Conservation (phyloP, 2,888 invertebrate genomes). For the Nephrocerus scutellatus region DNA sequence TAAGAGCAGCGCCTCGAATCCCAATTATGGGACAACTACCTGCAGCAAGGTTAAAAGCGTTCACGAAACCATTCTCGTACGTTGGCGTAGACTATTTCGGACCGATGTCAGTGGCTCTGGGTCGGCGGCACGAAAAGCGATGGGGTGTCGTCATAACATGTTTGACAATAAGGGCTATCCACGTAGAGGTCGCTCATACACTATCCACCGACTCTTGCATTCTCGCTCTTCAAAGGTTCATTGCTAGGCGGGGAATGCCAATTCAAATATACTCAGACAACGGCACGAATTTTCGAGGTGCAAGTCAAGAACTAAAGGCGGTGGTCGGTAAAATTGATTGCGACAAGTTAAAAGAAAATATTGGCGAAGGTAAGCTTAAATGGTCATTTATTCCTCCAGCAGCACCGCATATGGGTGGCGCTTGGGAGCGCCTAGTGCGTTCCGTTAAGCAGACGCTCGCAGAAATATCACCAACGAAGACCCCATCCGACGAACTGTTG, state of each 20-base stretch:
- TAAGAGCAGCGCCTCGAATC: conserved; percentile 2
- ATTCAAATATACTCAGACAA: conserved; percentile 18
- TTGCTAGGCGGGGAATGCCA: conserved; percentile 15
- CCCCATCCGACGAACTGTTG: conserved; percentile 23
- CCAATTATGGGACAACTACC: conserved; percentile 11
- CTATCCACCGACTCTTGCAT: conserved; percentile 18
- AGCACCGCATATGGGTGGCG: conserved; percentile 22
- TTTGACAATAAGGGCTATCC: conserved; percentile 19
- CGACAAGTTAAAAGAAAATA: conserved; percentile 1
- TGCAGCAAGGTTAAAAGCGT: conserved; percentile 8
- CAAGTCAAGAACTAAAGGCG: conserved; percentile 17
- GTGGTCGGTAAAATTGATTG: conserved; percentile 13
- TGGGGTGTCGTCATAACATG: conserved; percentile 20
- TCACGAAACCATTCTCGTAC: conserved; percentile 15
- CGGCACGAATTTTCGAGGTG: conserved; percentile 21
- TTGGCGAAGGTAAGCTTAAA: conserved; percentile 2
- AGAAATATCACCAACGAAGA: conserved; percentile 15
- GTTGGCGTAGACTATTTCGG: conserved; percentile 18
- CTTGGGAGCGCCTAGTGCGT: conserved; percentile 18
- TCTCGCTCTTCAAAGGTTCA: conserved; percentile 18
- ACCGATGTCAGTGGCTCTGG: conserved; percentile 11
- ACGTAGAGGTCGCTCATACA: conserved; percentile 16
- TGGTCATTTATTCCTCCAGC: conserved; percentile 26
- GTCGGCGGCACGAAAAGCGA: conserved; percentile 12
- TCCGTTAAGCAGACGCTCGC: conserved; percentile 20